Percentiles rank a stretch among this genome's conserved stretches.
These are phyloP conservation scores for Anolis apletophallus DNA, from an alignment of 2,797 vertebrate species.

Conservation along the genomic window DNA sequence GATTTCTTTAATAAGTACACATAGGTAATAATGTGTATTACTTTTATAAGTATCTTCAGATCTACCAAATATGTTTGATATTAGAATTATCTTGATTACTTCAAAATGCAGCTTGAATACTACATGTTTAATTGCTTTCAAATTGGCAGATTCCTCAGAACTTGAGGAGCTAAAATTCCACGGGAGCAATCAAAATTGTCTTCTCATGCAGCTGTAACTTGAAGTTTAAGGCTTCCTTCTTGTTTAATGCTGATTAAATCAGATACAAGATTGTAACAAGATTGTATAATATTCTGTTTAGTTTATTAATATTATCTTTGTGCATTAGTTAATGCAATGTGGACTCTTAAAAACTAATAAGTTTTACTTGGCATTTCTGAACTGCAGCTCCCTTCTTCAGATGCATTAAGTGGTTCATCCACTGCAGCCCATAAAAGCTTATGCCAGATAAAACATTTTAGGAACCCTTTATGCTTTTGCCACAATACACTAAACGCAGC, in stretches of 20 bases:
- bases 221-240: not conserved
- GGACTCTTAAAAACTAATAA: constrained; percentile 54
- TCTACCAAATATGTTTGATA: not conserved
- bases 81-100: not conserved
- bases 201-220: not conserved
- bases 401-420: too few species aligned
- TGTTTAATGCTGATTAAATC: not conserved
- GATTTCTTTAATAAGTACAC: not conserved
- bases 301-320: constrained; percentile 32
- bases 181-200: not conserved
- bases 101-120: not conserved
- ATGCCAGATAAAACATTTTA: too few species aligned
- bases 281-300: not conserved
- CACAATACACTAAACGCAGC: too few species aligned
- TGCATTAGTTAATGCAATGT: constrained; percentile 35
- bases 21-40: not conserved
- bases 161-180: not conserved
- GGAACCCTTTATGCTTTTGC: too few species aligned
- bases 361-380: too few species aligned
- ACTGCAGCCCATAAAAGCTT: too few species aligned
- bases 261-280: not conserved
- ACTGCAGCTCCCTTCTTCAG: too few species aligned
- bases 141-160: not conserved
- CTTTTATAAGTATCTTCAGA: not conserved
- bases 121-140: not conserved